These are phyloP conservation scores for Gymnothorax reevesii DNA, from an alignment of 2,797 vertebrate genomes.

Conservation along the genomic window DNA sequence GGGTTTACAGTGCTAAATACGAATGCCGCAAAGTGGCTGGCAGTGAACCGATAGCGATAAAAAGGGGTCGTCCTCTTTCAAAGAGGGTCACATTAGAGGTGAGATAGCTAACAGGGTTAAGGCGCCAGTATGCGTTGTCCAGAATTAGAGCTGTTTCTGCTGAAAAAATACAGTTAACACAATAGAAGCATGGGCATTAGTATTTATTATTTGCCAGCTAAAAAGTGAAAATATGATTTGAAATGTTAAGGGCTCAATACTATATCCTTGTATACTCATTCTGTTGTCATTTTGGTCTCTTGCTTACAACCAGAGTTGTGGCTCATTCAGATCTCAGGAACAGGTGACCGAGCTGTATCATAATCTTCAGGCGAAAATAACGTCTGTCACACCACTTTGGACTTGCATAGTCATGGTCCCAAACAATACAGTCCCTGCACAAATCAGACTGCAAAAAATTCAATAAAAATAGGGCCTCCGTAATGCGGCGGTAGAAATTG, in stretches of 20 bases:
- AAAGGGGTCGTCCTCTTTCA: not conserved
- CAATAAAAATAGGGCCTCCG: not conserved
- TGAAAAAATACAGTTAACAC: not conserved
- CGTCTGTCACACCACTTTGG: not conserved
- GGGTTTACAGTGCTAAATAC: too few species aligned
- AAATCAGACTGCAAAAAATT: not conserved
- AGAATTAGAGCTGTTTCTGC: not conserved
- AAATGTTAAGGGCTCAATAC: too few species aligned
- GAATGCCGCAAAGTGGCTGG: not conserved
- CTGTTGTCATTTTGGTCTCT: too few species aligned
- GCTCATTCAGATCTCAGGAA: not conserved
- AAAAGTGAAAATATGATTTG: not conserved
- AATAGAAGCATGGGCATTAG: not conserved
- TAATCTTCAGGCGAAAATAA: not conserved
- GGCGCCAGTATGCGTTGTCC: not conserved
- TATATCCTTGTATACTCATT: not conserved
- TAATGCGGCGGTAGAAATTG: not conserved
- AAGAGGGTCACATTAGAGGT: not conserved
- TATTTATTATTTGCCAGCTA: not conserved
- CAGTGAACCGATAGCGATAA: not conserved
- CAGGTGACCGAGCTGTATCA: not conserved
- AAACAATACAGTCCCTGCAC: not conserved
- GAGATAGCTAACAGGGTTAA: not conserved
- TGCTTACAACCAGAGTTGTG: not conserved
- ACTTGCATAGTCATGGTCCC: not conserved